Conservation (phyloP, 1,140 invertebrate genomes). For the Aricia agestis region DNA sequence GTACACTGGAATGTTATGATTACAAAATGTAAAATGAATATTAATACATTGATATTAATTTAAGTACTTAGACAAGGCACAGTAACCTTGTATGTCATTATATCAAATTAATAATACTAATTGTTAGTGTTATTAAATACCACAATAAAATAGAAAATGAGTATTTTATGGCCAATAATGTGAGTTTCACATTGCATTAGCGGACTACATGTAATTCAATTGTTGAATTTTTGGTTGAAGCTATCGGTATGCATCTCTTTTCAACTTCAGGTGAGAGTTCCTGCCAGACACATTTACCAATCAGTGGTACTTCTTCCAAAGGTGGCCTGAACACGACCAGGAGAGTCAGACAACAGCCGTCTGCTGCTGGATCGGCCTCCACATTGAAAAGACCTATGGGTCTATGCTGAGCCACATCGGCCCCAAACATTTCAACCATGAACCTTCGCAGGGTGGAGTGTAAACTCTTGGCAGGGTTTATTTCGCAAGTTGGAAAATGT, state of each 20-base stretch:
- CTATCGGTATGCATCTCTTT: conserved; percentile 80
- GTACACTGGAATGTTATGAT: conserved; percentile 7
- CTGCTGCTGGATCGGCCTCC: conserved; percentile 79
- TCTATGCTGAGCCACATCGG: conserved; percentile 88
- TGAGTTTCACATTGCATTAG: conserved; percentile 46
- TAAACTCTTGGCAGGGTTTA: conserved; percentile 89
- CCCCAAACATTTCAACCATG: conserved; percentile 94
- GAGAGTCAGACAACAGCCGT: conserved; percentile 90
- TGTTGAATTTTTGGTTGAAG: conserved; percentile 85
- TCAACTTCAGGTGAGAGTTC: conserved; percentile 84
- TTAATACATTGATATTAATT: background rate
- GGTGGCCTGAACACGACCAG: conserved; percentile 91
- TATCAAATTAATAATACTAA: conserved; percentile 5
- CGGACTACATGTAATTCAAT: conserved; percentile 89
- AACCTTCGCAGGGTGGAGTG: conserved; percentile 92
- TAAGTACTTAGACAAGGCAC: conserved; percentile 8
- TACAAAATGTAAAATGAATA: background rate
- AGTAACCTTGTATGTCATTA: background rate
- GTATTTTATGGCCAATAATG: conserved; percentile 6
- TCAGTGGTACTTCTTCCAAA: conserved; percentile 88
- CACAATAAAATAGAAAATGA: conserved; percentile 3
- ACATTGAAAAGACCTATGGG: conserved; percentile 87
- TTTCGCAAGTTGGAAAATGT: conserved; percentile 91
- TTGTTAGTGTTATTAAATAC: background rate
- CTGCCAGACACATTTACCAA: conserved; percentile 93